Conservation (phyloP, 2,888 invertebrate genomes). For the Hypomecis punctinalis region DNA sequence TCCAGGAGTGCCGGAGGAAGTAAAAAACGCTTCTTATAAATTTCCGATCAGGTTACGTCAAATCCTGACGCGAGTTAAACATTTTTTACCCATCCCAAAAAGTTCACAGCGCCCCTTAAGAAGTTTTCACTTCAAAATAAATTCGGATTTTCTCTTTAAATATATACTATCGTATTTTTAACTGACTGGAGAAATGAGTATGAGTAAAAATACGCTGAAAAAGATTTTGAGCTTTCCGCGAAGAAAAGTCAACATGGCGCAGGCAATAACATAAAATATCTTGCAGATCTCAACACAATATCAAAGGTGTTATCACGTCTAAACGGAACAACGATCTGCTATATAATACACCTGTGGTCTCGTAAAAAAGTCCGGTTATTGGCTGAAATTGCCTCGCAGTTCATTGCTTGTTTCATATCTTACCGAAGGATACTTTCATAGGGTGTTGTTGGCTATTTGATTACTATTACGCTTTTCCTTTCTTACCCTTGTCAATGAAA, state of each 20-base stretch:
- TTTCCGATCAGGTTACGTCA: too few species aligned
- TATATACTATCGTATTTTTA: too few species aligned
- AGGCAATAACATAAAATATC: conserved; percentile 30
- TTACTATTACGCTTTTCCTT: conserved; percentile 56
- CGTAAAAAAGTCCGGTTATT: conserved; percentile 67
- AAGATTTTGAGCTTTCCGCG: neutral
- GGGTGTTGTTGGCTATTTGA: conserved; percentile 46
- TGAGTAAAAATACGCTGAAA: too few species aligned
- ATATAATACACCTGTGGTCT: conserved; percentile 76
- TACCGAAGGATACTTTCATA: conserved; percentile 40
- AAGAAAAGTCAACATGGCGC: neutral
- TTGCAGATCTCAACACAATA: conserved; percentile 48
- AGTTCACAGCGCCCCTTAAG: too few species aligned
- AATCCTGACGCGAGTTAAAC: too few species aligned
- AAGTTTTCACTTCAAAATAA: too few species aligned
- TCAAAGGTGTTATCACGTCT: conserved; percentile 60
- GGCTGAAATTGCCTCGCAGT: conserved; percentile 61
- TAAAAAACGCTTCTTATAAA: too few species aligned
- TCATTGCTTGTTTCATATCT: conserved; percentile 63
- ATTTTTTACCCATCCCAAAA: too few species aligned
- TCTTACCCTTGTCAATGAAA: conserved; percentile 60
- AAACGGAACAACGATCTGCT: conserved; percentile 62
- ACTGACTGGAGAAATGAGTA: too few species aligned
- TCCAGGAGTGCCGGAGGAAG: too few species aligned
- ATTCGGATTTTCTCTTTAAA: too few species aligned